Percentiles rank a stretch among this genome's conserved stretches.
Conservation (phyloP, 2,797 vertebrate genomes). For the Nothura maculosa region DNA sequence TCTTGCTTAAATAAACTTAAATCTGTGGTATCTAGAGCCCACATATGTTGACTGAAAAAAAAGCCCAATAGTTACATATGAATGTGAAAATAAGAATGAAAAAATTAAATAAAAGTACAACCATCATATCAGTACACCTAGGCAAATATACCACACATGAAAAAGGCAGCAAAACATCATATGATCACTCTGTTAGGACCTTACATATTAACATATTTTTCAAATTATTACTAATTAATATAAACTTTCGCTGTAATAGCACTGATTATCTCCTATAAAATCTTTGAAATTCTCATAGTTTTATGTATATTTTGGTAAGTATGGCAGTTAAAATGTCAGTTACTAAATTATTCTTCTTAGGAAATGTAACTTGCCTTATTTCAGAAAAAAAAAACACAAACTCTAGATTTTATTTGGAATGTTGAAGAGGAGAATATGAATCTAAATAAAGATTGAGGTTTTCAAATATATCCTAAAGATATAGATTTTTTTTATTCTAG, state of each 20-base stretch:
- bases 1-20: not conserved
- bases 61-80: not conserved
- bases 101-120: not conserved
- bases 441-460: not conserved
- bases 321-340: rapidly evolving
- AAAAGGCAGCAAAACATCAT: not conserved
- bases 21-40: rapidly evolving
- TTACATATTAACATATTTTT: not conserved
- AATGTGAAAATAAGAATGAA: not conserved
- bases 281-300: not conserved
- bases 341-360: not conserved
- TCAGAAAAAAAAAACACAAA: not conserved
- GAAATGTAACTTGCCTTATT: not conserved
- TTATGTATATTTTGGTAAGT: not conserved
- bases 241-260: not conserved
- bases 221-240: not conserved
- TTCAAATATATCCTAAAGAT: rapidly evolving
- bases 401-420: not conserved
- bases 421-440: not conserved
- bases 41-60: not conserved
- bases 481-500: not conserved
- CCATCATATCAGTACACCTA: rapidly evolving
- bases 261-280: not conserved
- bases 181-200: not conserved
- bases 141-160: not conserved